Conservation (phyloP, 2,113 vertebrate species). For the Tychaedon coryphoeus region DNA sequence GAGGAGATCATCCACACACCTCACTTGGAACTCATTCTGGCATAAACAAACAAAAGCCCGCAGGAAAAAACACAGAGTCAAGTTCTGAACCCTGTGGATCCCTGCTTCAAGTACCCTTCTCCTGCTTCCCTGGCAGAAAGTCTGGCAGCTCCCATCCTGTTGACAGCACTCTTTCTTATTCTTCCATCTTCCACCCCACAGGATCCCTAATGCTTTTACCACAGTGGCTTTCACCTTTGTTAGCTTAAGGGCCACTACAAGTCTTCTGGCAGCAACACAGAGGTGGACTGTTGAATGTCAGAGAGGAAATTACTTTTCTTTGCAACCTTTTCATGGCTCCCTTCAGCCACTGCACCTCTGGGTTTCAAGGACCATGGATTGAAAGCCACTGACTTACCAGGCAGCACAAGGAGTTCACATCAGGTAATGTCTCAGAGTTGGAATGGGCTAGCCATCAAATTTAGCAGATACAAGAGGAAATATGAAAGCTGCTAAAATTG, state of each 20-base stretch:
- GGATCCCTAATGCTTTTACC: not conserved
- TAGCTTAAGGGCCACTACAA: constrained; percentile 17
- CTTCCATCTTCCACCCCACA: not conserved
- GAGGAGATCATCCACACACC: not conserved
- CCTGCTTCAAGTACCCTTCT: not conserved
- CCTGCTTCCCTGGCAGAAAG: not conserved
- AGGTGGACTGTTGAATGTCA: not conserved
- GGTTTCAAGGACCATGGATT: not conserved
- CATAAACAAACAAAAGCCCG: not conserved
- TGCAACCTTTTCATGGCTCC: not conserved
- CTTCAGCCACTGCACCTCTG: not conserved
- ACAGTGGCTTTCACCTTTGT: not conserved
- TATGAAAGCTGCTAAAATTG: not conserved
- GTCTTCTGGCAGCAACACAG: not conserved
- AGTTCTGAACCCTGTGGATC: not conserved
- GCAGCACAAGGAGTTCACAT: not conserved
- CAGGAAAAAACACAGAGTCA: not conserved
- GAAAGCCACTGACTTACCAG: not conserved
- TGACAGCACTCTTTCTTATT: not conserved
- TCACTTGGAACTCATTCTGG: not conserved
- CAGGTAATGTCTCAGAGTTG: not conserved
- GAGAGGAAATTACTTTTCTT: constrained; percentile 43
- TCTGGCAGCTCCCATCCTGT: not conserved
- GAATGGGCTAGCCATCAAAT: not conserved
- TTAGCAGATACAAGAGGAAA: not conserved